Evolutionary conservation across 2,113 vertebrate species (phyloP), one percentile per base, ranked within the genome.

Genomic region (Anarrhichthys ocellatus): DNA sequence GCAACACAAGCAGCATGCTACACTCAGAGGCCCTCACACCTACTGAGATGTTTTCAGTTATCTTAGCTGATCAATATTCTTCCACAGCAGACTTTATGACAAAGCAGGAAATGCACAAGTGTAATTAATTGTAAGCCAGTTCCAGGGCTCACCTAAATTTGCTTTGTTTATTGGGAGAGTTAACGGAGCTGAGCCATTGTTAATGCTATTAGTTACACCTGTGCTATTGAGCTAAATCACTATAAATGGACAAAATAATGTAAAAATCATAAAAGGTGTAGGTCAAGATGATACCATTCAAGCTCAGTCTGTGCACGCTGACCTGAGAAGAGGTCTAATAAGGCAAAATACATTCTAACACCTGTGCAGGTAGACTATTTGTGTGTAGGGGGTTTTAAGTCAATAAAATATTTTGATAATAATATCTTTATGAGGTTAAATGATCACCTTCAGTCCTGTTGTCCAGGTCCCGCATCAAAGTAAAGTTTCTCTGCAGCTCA

Each of bases 401-500:
- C n/a, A 18, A 24, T 0, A 36, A 0, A 52, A 0, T 0, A 0
- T 64, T 42, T 64, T 2, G 11, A 38, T 56, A 5, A 32, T 40
- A 20, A 44, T 13, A 46, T 65, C 13, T 36, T 59, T 4, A 64
- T 24, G 15, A 73, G 1, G 62, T 27, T 18, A 63, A 69, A 82
- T 44, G 0, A 92, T 36, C 69, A 99, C 97, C 98, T 96, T 99
- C 98, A 10, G 98, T 99, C 76, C 97, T 95, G 85, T 97, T 98
- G 84, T 99, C 98, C 89, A 99, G 88, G 83, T 99, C 98, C 65
- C 97, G 94, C 98, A 99, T 99, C 88, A 99, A 93, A 73, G 98
- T 98, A 78, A 99, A 99, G 91, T 99, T 99, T 87, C 98, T 96
- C 87, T 99, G 98, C 46, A 99, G 96, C 29, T 99, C 98, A 74